Evolutionary conservation across 1,140 invertebrate species (phyloP).

Genomic region (Calosoma granatense): DNA sequence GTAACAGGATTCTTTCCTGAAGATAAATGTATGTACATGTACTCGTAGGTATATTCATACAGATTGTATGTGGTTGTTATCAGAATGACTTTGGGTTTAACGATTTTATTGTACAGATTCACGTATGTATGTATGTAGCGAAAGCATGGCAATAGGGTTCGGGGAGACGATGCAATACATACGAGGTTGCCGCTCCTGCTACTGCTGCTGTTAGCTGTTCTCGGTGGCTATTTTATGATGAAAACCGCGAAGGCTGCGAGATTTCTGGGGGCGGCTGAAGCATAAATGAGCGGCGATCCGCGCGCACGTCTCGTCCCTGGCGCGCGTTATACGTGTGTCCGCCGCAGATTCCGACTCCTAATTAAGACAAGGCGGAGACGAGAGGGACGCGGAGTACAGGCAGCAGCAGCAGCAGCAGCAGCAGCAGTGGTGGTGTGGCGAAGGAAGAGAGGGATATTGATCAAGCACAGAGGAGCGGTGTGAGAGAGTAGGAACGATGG

Average conservation of each 20-base stretch:
- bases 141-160: background rate
- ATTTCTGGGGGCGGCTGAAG: background rate
- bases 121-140: background rate
- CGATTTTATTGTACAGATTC: background rate
- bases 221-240: conserved; percentile 3
- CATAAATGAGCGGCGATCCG: background rate
- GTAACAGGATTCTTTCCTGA: too few relatives aligned
- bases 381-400: too few relatives aligned
- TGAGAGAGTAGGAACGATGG: conserved; percentile 14
- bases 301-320: background rate
- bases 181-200: background rate
- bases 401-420: background rate
- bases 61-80: background rate
- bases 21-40: too few relatives aligned
- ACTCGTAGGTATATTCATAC: too few relatives aligned
- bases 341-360: conserved; percentile 55
- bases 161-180: background rate
- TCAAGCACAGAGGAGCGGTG: conserved; percentile 27
- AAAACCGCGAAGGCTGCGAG: background rate
- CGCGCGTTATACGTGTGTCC: conserved; percentile 40
- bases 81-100: too few relatives aligned
- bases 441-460: conserved; percentile 29
- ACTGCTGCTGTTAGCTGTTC: background rate
- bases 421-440: conserved; percentile 16
- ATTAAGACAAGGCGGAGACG: conserved; percentile 43